Percentiles rank a stretch among this genome's conserved stretches.
Conservation (phyloP, 2,113 vertebrate species). For the Pithys albifrons region DNA sequence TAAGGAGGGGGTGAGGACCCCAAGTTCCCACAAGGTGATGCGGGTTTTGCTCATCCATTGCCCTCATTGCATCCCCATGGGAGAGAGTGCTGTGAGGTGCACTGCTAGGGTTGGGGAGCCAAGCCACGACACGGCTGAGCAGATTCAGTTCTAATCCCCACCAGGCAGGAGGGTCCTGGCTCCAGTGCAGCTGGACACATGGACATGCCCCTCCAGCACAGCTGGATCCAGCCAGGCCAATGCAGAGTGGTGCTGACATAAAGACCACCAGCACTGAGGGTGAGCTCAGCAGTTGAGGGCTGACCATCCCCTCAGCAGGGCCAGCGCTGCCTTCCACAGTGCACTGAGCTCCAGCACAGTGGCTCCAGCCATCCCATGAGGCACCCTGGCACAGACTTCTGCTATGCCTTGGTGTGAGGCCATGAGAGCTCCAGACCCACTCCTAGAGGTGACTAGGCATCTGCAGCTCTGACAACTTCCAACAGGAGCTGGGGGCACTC, state of each 20-base stretch:
- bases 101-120: fast-evolving
- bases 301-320: fast-evolving
- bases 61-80: fast-evolving
- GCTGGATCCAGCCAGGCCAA: fast-evolving
- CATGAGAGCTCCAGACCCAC: not conserved
- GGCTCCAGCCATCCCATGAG: not conserved
- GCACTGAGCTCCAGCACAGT: not conserved
- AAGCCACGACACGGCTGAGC: not conserved
- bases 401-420: not conserved
- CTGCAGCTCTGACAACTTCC: not conserved
- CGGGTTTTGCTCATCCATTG: not conserved
- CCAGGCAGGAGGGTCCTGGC: not conserved
- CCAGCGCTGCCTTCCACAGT: fast-evolving
- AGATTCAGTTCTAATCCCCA: fast-evolving
- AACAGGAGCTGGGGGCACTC: not conserved
- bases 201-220: fast-evolving
- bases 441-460: not conserved
- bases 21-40: fast-evolving
- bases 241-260: fast-evolving
- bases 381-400: not conserved
- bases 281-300: not conserved
- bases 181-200: fast-evolving
- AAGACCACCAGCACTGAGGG: not conserved
- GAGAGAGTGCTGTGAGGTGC: fast-evolving
- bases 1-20: not conserved